phyloP scores from a whole-genome alignment of 1,140 invertebrate species.

The Helicorthomorpha holstii region DNA sequence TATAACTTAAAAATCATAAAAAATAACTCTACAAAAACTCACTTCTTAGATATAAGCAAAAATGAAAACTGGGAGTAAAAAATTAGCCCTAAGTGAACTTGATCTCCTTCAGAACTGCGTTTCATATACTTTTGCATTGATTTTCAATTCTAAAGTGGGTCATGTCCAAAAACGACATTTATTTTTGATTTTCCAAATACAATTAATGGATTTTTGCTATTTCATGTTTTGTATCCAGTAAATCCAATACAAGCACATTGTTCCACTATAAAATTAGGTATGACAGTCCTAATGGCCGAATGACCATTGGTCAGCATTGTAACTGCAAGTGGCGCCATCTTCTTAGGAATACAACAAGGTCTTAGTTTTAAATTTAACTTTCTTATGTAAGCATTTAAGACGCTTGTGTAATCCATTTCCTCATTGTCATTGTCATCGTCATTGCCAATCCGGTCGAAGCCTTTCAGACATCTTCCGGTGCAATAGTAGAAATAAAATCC shows the following conservation, averaged over 20 bases:
- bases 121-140: no score
- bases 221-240: no score
- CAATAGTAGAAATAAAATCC: not conserved
- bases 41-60: no score
- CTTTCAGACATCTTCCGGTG: not conserved
- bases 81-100: no score
- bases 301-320: not conserved
- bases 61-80: no score
- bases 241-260: not conserved
- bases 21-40: no score
- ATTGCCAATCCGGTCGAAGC: not conserved
- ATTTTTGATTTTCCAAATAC: no score
- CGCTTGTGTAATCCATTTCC: not conserved
- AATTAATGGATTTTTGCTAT: no score
- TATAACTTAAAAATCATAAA: no score
- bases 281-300: not conserved
- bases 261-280: not conserved
- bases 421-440: not conserved
- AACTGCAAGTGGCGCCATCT: not conserved
- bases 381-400: not conserved
- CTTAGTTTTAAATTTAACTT: not conserved
- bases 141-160: no score
- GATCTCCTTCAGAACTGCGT: no score
- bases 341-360: not conserved
- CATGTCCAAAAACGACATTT: no score